Percentiles rank a stretch among this genome's conserved stretches.
These are phyloP conservation scores for Apteryx mantelli DNA, from an alignment of 2,113 vertebrate species.

Conservation along the genomic window DNA sequence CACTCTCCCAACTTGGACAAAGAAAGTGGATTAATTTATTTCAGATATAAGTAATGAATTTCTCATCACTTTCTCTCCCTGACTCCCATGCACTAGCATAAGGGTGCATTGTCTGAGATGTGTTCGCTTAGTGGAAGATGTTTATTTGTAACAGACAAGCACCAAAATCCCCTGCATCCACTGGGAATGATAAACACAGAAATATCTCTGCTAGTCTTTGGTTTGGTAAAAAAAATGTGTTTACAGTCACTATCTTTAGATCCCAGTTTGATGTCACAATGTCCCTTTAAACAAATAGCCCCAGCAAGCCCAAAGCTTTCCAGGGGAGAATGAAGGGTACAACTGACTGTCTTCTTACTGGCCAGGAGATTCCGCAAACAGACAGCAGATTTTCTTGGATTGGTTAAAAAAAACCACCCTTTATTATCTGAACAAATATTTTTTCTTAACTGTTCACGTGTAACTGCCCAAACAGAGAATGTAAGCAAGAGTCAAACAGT, in stretches of 20 bases:
- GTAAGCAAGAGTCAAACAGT: not conserved
- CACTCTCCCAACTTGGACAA: not conserved
- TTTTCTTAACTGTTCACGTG: not conserved
- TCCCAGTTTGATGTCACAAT: not conserved
- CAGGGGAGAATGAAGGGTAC: not conserved
- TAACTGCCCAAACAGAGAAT: not conserved
- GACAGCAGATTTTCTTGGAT: not conserved
- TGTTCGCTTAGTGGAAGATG: not conserved
- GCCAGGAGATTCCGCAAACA: not conserved
- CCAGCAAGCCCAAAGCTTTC: constrained; percentile 20
- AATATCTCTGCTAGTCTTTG: not conserved
- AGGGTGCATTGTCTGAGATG: not conserved
- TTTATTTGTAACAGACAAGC: constrained; percentile 48
- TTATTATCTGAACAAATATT: constrained; percentile 55
- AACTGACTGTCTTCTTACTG: constrained; percentile 31
- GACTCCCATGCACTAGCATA: not conserved
- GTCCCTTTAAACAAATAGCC: not conserved
- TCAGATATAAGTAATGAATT: not conserved
- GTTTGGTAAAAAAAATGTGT: not conserved
- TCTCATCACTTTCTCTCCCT: not conserved
- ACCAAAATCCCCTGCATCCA: not conserved
- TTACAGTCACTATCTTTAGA: not conserved
- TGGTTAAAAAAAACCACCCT: not conserved
- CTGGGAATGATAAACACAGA: not conserved
- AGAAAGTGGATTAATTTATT: not conserved